Evolutionary conservation across 2,113 vertebrate genomes (phyloP).

Genomic region (Alces alces): DNA sequence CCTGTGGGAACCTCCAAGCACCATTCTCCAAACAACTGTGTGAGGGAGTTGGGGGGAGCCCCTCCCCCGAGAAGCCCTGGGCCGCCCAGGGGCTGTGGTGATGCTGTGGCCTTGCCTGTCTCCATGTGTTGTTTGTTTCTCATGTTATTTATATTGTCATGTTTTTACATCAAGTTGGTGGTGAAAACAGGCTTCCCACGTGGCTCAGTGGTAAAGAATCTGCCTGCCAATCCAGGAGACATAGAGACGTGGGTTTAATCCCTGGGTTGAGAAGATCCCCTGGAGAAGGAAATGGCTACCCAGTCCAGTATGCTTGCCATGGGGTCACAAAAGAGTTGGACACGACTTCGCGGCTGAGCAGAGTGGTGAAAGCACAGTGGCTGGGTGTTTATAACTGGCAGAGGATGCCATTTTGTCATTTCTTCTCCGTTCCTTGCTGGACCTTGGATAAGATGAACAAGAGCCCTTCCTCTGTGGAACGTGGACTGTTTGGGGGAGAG

Average conservation of each 20-base stretch:
- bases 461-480: background rate
- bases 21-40: background rate
- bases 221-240: background rate
- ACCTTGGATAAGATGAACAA: background rate
- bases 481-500: background rate
- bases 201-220: background rate
- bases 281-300: background rate
- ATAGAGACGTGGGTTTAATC: background rate
- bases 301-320: background rate
- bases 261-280: background rate
- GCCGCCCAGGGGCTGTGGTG: background rate
- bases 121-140: background rate
- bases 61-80: background rate
- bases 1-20: background rate
- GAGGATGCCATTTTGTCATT: background rate
- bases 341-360: background rate
- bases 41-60: background rate
- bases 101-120: background rate
- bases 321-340: background rate
- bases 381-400: background rate
- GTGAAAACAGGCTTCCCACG: background rate
- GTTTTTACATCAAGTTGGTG: constrained; percentile 14
- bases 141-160: background rate
- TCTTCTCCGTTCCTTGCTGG: background rate
- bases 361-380: background rate